Evolutionary conservation across 2,113 vertebrate species (phyloP).

Genomic region (Prinia subflava): DNA sequence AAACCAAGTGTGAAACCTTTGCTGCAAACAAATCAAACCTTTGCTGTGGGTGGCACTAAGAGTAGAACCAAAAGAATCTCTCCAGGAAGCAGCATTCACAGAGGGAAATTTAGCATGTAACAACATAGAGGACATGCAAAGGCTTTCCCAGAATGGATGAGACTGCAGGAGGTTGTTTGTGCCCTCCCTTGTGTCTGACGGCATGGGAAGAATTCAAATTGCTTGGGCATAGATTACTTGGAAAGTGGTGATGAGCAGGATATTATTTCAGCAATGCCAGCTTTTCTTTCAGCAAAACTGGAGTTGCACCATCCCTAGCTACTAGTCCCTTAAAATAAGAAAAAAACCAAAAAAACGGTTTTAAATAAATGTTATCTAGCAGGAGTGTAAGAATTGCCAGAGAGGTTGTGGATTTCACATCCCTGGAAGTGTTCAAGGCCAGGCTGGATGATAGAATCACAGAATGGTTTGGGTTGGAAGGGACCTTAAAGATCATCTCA

Average conservation of each 20-base stretch:
- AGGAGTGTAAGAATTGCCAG: neutral
- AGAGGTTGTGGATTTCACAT: rapidly evolving
- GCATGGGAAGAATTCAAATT: neutral
- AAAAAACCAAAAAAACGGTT: neutral
- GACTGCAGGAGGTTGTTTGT: neutral
- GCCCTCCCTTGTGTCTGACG: neutral
- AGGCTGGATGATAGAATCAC: rapidly evolving
- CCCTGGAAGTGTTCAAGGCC: neutral
- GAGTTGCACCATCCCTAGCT: neutral
- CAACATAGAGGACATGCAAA: neutral
- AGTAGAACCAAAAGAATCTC: neutral
- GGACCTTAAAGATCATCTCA: neutral
- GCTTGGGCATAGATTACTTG: neutral
- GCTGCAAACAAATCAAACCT: neutral
- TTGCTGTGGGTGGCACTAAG: neutral
- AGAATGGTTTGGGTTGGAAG: neutral
- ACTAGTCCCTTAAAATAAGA: neutral
- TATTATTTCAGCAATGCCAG: neutral
- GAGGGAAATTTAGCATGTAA: neutral
- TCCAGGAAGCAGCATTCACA: neutral
- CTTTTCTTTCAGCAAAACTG: neutral
- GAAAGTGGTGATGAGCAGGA: neutral
- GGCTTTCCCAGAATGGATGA: neutral
- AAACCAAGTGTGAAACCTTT: neutral
- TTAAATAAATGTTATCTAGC: neutral